Conservation (phyloP, 2,797 vertebrate species). For the Botia almorhae region DNA sequence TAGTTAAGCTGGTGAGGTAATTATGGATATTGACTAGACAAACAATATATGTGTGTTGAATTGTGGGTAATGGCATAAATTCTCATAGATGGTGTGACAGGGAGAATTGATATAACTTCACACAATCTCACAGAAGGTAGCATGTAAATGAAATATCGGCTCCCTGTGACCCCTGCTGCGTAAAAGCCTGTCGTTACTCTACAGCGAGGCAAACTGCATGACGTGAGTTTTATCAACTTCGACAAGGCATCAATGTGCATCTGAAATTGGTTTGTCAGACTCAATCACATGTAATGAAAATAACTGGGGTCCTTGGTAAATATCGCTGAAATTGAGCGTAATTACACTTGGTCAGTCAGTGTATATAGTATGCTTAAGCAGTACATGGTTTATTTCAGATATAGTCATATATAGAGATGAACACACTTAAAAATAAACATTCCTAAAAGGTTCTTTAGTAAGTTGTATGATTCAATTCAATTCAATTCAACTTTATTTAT, state of each 20-base stretch:
- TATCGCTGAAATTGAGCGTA: not conserved
- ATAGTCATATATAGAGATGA: not conserved
- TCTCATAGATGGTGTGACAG: not conserved
- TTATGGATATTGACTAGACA: conserved; percentile 8
- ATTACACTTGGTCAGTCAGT: not conserved
- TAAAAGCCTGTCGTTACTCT: conserved; percentile 7
- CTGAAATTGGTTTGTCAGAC: conserved; percentile 12
- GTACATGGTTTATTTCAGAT: not conserved
- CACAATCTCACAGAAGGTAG: not conserved
- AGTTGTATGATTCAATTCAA: too few species aligned
- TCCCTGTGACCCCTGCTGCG: not conserved
- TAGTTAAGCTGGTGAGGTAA: not conserved
- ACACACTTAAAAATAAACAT: not conserved
- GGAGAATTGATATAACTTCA: not conserved
- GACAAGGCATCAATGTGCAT: conserved; percentile 13
- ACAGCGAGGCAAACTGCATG: conserved; percentile 9
- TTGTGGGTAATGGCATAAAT: conserved; percentile 7
- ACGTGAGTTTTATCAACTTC: conserved; percentile 10
- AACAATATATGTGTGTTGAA: conserved; percentile 4
- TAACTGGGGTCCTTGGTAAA: not conserved
- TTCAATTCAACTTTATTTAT: too few species aligned
- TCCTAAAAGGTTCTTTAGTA: too few species aligned
- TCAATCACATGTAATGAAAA: conserved; percentile 5
- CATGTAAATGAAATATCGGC: not conserved
- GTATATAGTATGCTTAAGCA: not conserved